Conservation (phyloP, 2,113 vertebrate genomes). For the Rostratula benghalensis region DNA sequence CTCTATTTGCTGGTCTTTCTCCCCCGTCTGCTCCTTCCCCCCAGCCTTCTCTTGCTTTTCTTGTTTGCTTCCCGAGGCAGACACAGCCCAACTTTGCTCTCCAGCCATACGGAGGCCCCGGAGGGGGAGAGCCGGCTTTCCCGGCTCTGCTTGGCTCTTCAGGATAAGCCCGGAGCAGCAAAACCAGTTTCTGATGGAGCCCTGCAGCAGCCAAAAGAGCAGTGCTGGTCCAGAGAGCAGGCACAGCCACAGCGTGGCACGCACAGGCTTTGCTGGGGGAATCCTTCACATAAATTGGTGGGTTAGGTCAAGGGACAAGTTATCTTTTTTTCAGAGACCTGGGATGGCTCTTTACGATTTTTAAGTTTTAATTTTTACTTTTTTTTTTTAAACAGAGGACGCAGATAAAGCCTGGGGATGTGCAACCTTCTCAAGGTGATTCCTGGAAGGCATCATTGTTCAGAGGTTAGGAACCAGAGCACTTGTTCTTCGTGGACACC, state of each 20-base stretch:
- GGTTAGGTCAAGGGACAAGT: neutral
- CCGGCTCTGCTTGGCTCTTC: accelerated
- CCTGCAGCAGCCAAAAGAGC: accelerated
- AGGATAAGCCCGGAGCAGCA: neutral
- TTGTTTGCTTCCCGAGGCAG: neutral
- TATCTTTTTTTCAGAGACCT: neutral
- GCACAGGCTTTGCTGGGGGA: accelerated
- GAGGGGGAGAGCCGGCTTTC: neutral
- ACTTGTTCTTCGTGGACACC: slow-evolving; percentile 36
- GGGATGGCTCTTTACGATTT: neutral
- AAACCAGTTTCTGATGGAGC: accelerated
- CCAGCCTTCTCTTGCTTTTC: neutral
- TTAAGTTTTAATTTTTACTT: no score
- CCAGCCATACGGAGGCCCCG: neutral
- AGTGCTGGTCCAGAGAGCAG: neutral
- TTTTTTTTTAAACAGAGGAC: neutral
- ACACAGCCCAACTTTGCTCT: neutral
- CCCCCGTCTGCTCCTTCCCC: no score
- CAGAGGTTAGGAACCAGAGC: slow-evolving; percentile 1
- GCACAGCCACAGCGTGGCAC: neutral
- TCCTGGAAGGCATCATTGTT: neutral
- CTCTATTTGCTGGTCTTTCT: neutral
- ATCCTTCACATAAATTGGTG: neutral
- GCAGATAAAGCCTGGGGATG: neutral
- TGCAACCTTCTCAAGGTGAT: neutral